These are phyloP conservation scores for Hydractinia echinata DNA, from an alignment of 30 jellyfish, hydroid and myxozoan species.

Conservation along the genomic window DNA sequence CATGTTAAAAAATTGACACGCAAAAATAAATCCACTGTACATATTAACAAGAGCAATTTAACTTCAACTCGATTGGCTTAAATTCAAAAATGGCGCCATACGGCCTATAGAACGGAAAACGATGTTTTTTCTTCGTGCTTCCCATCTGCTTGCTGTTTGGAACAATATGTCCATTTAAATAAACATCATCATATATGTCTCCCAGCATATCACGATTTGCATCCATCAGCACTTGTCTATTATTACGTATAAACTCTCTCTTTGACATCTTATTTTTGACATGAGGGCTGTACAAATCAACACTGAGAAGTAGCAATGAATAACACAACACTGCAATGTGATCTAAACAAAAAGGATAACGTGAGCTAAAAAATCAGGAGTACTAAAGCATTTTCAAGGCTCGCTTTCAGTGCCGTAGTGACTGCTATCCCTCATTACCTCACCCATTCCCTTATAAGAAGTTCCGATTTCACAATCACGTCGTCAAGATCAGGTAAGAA, in stretches of 20 bases:
- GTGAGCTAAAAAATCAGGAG: background rate
- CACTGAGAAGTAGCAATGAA: conserved; percentile 84
- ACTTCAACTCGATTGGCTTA: conserved; percentile 48
- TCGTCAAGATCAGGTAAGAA: too few species aligned
- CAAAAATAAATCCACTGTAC: too few species aligned
- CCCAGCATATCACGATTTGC: conserved; percentile 78
- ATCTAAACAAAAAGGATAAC: conserved; percentile 48
- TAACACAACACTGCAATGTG: conserved; percentile 72
- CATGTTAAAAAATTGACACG: too few species aligned
- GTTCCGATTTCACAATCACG: too few species aligned
- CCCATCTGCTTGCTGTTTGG: conserved; percentile 44
- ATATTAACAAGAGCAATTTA: conserved; percentile 30
- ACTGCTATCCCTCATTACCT: too few species aligned
- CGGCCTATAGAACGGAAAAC: conserved; percentile 76
- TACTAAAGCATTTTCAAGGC: too few species aligned
- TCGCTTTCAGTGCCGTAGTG: too few species aligned
- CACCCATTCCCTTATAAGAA: too few species aligned
- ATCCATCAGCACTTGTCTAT: conserved; percentile 74
- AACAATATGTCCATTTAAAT: conserved; percentile 88
- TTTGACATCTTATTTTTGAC: conserved; percentile 96
- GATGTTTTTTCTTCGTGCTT: conserved; percentile 47
- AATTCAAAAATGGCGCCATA: conserved; percentile 93
- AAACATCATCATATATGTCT: conserved; percentile 93
- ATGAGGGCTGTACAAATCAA: conserved; percentile 96
- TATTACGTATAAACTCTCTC: conserved; percentile 93